Conservation (phyloP, 2,797 vertebrate species). For the Petrocephalus schoutedeni region DNA sequence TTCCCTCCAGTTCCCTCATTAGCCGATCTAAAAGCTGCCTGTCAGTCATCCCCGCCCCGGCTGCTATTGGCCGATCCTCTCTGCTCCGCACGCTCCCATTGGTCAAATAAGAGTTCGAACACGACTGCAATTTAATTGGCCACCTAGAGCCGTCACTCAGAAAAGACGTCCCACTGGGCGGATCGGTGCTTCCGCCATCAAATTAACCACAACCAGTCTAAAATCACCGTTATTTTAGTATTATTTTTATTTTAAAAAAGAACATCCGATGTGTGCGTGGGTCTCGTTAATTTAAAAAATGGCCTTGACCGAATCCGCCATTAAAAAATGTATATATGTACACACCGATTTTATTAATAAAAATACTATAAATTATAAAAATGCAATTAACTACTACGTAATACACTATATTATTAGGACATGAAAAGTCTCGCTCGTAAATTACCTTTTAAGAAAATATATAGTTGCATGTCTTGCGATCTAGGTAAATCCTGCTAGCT, state of each 20-base stretch:
- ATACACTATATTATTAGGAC: background rate
- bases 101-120: conserved; percentile 44
- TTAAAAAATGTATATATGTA: background rate
- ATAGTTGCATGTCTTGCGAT: background rate
- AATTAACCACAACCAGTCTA: conserved; percentile 43
- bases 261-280: background rate
- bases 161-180: conserved; percentile 43
- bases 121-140: conserved; percentile 53
- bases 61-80: conserved; percentile 57
- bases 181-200: conserved; percentile 80
- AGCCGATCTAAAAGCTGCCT: conserved; percentile 60
- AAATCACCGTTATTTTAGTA: conserved; percentile 16
- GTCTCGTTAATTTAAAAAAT: background rate
- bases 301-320: background rate
- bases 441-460: background rate
- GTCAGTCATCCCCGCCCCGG: conserved; percentile 57
- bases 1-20: conserved; percentile 87
- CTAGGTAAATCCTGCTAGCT: background rate
- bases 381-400: background rate
- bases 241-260: background rate
- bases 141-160: conserved; percentile 48
- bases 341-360: background rate
- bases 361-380: background rate
- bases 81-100: conserved; percentile 25
- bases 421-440: background rate